Evolutionary conservation across 1,140 invertebrate species (phyloP).

Genomic region (Battus philenor): DNA sequence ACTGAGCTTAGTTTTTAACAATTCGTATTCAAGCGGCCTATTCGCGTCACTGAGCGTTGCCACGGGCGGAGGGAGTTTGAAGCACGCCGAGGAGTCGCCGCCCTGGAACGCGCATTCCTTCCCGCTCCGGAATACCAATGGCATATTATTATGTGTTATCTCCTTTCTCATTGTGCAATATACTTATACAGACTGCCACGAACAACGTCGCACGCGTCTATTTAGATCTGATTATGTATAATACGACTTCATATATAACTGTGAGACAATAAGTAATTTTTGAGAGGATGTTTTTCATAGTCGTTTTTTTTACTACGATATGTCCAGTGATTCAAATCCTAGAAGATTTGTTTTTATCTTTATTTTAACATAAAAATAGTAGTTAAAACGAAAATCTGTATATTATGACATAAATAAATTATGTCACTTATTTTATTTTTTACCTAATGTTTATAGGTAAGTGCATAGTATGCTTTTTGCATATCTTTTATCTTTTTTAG

Average conservation of each 20-base stretch:
- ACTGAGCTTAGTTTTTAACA: background rate
- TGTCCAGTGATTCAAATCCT: background rate
- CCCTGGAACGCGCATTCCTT: constrained; percentile 62
- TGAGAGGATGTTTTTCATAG: background rate
- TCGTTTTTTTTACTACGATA: background rate
- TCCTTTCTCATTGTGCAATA: constrained; percentile 50
- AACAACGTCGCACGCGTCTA: constrained; percentile 43
- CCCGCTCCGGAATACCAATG: constrained; percentile 60
- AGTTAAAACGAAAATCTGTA: background rate
- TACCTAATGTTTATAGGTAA: too few relatives aligned
- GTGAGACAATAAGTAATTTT: background rate
- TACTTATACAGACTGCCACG: constrained; percentile 41
- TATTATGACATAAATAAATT: background rate
- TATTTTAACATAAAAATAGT: background rate
- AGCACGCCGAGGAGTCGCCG: constrained; percentile 57
- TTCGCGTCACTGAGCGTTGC: constrained; percentile 7
- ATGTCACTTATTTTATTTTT: too few relatives aligned
- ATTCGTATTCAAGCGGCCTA: constrained; percentile 1
- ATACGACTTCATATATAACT: background rate
- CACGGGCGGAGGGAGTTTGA: constrained; percentile 11
- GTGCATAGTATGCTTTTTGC: too few relatives aligned
- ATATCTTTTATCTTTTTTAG: too few relatives aligned
- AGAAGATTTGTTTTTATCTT: background rate
- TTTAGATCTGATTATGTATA: constrained; percentile 41
- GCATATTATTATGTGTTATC: constrained; percentile 70